These are phyloP conservation scores for Leptinotarsa defecta DNA, from an alignment of 1,140 invertebrate genomes.

Conservation along the genomic window DNA sequence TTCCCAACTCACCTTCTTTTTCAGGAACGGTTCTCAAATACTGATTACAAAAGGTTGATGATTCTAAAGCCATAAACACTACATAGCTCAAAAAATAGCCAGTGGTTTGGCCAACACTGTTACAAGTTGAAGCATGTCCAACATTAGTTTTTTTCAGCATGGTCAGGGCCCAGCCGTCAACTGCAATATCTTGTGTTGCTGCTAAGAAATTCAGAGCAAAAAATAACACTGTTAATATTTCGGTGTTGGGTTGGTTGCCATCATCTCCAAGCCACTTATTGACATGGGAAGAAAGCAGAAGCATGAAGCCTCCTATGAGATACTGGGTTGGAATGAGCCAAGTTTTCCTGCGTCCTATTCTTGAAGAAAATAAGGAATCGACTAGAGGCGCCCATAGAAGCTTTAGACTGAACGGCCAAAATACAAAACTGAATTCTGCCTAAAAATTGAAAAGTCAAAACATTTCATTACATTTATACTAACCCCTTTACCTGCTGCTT, in stretches of 20 bases:
- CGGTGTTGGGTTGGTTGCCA: conserved; percentile 74
- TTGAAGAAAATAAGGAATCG: conserved; percentile 83
- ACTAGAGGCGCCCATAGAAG: conserved; percentile 98
- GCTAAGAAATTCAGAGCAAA: conserved; percentile 94
- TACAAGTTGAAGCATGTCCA: conserved; percentile 98
- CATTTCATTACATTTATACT: background rate
- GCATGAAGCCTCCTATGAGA: conserved; percentile 82
- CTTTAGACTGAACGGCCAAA: conserved; percentile 98
- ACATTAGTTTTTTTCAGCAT: conserved; percentile 97
- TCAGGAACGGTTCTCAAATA: conserved; percentile 81
- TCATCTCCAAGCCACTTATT: conserved; percentile 75
- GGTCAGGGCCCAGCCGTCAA: conserved; percentile 99
- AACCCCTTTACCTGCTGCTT: conserved; percentile 69
- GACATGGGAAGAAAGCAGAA: conserved; percentile 77
- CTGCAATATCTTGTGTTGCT: conserved; percentile 98
- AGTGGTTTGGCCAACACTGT: conserved; percentile 96
- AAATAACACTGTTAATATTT: conserved; percentile 83
- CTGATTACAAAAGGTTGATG: conserved; percentile 92
- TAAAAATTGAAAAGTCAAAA: conserved; percentile 59
- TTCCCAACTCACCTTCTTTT: conserved; percentile 59
- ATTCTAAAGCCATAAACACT: conserved; percentile 96
- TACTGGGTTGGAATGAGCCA: conserved; percentile 96
- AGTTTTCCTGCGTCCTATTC: conserved; percentile 92
- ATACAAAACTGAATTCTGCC: conserved; percentile 98
- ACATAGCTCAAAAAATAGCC: conserved; percentile 98